Conservation (phyloP, 2,113 vertebrate genomes). For the Terrapene triunguis region DNA sequence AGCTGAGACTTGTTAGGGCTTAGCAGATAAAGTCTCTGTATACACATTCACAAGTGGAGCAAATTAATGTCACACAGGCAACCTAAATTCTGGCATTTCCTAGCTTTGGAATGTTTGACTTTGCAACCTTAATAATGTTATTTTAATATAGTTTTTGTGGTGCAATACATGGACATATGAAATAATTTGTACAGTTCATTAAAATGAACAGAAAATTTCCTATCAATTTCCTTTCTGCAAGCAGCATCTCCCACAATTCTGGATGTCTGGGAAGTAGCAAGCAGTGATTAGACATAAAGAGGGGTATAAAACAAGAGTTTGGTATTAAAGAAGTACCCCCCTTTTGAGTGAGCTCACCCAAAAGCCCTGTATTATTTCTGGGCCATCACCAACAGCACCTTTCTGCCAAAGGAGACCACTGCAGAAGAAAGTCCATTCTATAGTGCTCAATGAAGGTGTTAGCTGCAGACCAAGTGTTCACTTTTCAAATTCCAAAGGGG, state of each 20-base stretch:
- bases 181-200: background rate
- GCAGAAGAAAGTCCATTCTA: background rate
- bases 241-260: background rate
- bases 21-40: background rate
- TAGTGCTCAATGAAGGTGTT: background rate
- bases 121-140: background rate
- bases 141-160: background rate
- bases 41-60: background rate
- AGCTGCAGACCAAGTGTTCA: background rate
- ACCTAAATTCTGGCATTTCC: background rate
- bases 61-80: background rate
- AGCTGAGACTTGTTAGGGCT: background rate
- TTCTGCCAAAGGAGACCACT: background rate
- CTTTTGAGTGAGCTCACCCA: too few relatives aligned
- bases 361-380: background rate
- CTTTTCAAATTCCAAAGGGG: background rate
- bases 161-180: background rate
- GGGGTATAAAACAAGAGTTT: background rate
- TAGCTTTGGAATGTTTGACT: background rate
- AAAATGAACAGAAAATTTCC: background rate
- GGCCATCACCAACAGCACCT: background rate
- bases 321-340: background rate
- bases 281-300: background rate
- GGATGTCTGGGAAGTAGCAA: background rate
- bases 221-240: background rate